Percentiles rank a stretch among this genome's conserved stretches.
phyloP scores from a whole-genome alignment of 1,140 invertebrate genomes.

The Lycorma delicatula region DNA sequence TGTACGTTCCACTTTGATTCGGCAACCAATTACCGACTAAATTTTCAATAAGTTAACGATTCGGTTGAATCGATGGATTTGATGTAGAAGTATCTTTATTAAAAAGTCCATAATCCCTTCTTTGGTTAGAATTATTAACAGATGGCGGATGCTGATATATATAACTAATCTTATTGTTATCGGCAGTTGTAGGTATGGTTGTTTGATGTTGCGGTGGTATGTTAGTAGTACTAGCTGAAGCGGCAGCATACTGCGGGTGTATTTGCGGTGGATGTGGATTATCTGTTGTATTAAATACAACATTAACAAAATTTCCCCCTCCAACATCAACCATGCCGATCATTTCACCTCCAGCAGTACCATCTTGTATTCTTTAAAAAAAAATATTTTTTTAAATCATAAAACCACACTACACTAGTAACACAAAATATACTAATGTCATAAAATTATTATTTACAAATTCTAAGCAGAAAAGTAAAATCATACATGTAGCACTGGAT shows the following conservation, averaged over 20 bases:
- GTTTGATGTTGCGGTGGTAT: constrained; percentile 38
- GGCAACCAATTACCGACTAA: constrained; percentile 72
- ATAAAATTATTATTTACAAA: too few relatives aligned
- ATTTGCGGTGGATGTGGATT: neutral
- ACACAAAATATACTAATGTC: too few relatives aligned
- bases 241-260: too few relatives aligned
- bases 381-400: too few relatives aligned
- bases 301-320: constrained; percentile 40
- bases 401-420: too few relatives aligned
- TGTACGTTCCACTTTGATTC: constrained; percentile 70
- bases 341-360: constrained; percentile 36
- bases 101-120: constrained; percentile 23
- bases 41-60: constrained; percentile 56
- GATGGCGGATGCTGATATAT: constrained; percentile 36
- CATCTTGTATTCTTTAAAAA: too few relatives aligned
- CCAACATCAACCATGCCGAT: constrained; percentile 40
- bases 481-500: too few relatives aligned
- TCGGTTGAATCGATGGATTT: constrained; percentile 27
- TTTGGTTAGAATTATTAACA: neutral
- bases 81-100: constrained; percentile 27
- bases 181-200: constrained; percentile 31
- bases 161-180: constrained; percentile 30
- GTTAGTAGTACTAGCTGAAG: constrained; percentile 12
- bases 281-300: constrained; percentile 11
- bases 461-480: too few relatives aligned